phyloP scores from a whole-genome alignment of 2,888 invertebrate species.

The Chymomyza procnemis region DNA sequence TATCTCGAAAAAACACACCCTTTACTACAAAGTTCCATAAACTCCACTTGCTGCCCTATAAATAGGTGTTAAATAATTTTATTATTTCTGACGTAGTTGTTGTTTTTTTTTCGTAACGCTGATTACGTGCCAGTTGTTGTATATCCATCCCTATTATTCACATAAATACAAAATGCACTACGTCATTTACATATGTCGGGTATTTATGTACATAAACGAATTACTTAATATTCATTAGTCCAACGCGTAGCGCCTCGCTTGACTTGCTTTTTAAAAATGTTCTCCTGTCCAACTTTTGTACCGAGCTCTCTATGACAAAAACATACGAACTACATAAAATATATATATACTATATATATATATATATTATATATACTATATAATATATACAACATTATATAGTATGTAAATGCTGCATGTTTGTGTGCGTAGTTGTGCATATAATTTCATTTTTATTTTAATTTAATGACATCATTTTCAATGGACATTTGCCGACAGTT shows the following conservation, averaged over 20 bases:
- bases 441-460: slow-evolving; percentile 26
- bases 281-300: not conserved
- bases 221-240: not conserved
- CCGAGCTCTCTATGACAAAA: too few relatives aligned
- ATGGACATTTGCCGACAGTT: slow-evolving; percentile 37
- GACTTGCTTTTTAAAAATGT: not conserved
- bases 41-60: not conserved
- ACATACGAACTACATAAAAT: too few relatives aligned
- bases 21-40: not conserved
- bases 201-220: not conserved
- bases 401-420: not conserved
- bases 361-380: too few relatives aligned
- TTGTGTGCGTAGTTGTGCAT: not conserved
- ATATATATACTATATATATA: too few relatives aligned
- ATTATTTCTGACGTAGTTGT: slow-evolving; percentile 3
- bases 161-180: not conserved
- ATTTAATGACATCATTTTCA: slow-evolving; percentile 54
- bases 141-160: not conserved
- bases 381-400: too few relatives aligned
- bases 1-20: not conserved
- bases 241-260: not conserved
- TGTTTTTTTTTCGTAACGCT: slow-evolving; percentile 11
- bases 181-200: not conserved
- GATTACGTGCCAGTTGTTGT: slow-evolving; percentile 18
- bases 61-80: not conserved